A percentile compares a stretch with the other conserved stretches of the same genome.
Conservation (phyloP, 53 echinoderm and acorn worm species). For the Zoroaster sp. region DNA sequence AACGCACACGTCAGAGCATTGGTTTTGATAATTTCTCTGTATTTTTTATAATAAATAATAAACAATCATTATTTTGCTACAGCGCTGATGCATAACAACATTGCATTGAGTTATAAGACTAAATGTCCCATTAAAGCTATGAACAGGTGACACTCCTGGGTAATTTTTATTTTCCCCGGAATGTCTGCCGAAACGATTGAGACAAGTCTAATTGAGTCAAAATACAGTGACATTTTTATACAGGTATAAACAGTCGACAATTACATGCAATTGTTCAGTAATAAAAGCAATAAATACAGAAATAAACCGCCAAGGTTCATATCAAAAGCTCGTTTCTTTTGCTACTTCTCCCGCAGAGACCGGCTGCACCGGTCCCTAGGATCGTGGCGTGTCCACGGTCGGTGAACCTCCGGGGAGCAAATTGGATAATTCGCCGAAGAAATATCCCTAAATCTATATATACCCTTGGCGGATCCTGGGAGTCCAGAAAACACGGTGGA, state of each 20-base stretch:
- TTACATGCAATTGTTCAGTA: conserved; percentile 19
- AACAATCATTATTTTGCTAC: no score
- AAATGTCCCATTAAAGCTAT: neutral
- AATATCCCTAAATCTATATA: conserved; percentile 2
- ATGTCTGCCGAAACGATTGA: neutral
- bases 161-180: no score
- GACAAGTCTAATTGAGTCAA: neutral
- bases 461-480: conserved; percentile 8
- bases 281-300: conserved; percentile 2
- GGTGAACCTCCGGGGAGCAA: neutral
- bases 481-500: neutral
- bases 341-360: neutral
- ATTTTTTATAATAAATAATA: no score
- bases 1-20: no score
- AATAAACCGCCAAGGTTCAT: neutral
- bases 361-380: neutral
- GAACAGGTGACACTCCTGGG: neutral
- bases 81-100: no score
- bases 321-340: conserved; percentile 4
- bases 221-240: conserved; percentile 42
- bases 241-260: conserved; percentile 8
- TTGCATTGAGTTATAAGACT: no score
- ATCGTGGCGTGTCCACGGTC: neutral
- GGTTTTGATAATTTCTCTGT: no score
- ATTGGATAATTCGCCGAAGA: conserved; percentile 35